phyloP scores from a whole-genome alignment of 2,888 invertebrate species.

The Agonopterix subpropinquella region DNA sequence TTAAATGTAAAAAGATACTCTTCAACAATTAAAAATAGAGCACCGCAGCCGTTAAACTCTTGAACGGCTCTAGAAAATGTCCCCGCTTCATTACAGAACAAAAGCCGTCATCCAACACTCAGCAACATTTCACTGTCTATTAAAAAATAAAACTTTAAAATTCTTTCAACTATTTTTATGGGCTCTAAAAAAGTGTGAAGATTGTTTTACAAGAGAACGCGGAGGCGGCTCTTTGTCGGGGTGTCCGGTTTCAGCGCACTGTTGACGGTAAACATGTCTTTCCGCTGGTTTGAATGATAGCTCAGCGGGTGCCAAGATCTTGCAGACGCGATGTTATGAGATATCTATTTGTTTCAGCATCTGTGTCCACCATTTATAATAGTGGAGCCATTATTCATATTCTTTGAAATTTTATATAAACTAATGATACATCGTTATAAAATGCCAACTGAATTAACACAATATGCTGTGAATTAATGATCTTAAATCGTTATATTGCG shows the following conservation, averaged over 20 bases:
- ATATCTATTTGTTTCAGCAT: constrained; percentile 17
- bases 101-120: constrained; percentile 73
- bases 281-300: constrained; percentile 60
- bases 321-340: constrained; percentile 17
- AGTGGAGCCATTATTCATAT: too few relatives aligned
- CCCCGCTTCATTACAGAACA: constrained; percentile 71
- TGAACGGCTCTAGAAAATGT: constrained; percentile 59
- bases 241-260: constrained; percentile 56
- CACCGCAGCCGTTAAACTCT: constrained; percentile 55
- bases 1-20: constrained; percentile 8
- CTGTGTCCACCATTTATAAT: constrained; percentile 1
- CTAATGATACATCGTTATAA: too few relatives aligned
- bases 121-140: constrained; percentile 75
- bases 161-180: constrained; percentile 75
- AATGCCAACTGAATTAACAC: too few relatives aligned
- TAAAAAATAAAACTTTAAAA: constrained; percentile 60
- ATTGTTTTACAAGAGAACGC: constrained; percentile 68
- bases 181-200: constrained; percentile 70
- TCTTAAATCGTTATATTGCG: too few relatives aligned
- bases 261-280: constrained; percentile 73
- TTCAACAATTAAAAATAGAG: constrained; percentile 59
- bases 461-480: too few relatives aligned
- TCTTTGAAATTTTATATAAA: too few relatives aligned
- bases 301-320: constrained; percentile 50
- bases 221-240: constrained; percentile 69